Base-by-base conservation (phyloP, 1,140 invertebrate genomes). In the Platyscapa corneri region DNA sequence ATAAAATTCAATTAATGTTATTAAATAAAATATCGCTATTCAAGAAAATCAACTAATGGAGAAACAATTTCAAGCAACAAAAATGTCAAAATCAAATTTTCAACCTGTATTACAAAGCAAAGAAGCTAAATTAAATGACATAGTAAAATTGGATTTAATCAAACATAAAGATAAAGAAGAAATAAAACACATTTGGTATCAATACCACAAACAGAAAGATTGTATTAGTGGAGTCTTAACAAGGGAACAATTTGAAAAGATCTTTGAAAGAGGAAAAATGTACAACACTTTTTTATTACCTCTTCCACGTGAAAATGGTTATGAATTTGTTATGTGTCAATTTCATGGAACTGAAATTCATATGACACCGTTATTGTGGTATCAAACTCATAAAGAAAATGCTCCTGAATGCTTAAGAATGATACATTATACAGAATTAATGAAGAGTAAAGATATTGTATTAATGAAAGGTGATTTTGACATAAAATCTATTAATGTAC, bases 381-480 rank as follows among this genome's bases (percentile, higher is more conserved):
- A 97, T 91, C 97, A 97, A 95, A 95, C 97, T 1, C 96, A 98
- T 89, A 96, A 97, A 92, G 98, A 98, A 94, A 98, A 98, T 94
- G 96, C 97, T 0, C 97, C 97, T 0, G 97, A 98, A 91, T 98
- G 97, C 92, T 93, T 99, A 32, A 97, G 96, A 3, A 94, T 98
- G 87, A 95, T 95, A 7, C 96, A 98, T 91, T 98, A 97, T 88
- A 95, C 95, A 23, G 98, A 99, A 90, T 94, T 98, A 14, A 94
- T 94, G 88, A 94, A 96, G 49, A 94, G 95, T 53, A 98, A 98
- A 93, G 96, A 95, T 14, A 94, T 98, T 79, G 95, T 98, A 37
- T 91, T 98, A 32, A 97, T 98, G 97, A 94, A 95, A 82, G 98
- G 97, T 65, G 97, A 98, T 92, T 98, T 96, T 94, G 97, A 98